These are phyloP conservation scores for Platysteira castanea DNA, from an alignment of 2,113 vertebrate genomes.

Conservation along the genomic window DNA sequence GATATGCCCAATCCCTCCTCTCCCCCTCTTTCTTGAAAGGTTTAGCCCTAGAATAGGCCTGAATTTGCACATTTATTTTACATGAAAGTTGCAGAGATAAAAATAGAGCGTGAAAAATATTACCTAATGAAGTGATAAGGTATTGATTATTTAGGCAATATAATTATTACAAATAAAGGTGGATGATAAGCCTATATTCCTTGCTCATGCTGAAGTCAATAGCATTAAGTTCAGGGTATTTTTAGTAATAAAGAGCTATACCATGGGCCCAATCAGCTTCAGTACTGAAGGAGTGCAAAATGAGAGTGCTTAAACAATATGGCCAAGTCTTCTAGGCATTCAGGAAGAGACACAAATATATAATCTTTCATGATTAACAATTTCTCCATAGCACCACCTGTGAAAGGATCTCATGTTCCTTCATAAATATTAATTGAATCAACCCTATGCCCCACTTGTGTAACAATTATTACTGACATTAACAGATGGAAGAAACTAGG, in stretches of 20 bases:
- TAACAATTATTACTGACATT: not conserved
- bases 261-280: not conserved
- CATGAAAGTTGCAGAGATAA: not conserved
- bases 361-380: conserved; percentile 11
- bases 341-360: not conserved
- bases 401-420: not conserved
- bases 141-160: not conserved
- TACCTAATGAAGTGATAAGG: not conserved
- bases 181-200: not conserved
- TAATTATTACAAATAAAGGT: not conserved
- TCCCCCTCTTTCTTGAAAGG: not conserved
- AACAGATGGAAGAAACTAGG: conserved; percentile 43
- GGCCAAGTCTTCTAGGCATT: not conserved
- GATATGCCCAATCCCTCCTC: not conserved
- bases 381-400: not conserved
- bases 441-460: not conserved
- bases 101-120: not conserved
- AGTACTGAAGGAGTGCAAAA: not conserved
- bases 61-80: not conserved
- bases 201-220: not conserved
- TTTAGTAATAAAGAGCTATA: not conserved
- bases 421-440: conserved; percentile 33
- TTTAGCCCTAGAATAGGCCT: not conserved
- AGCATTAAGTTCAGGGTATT: not conserved
- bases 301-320: not conserved